Percentiles rank a stretch among this genome's conserved stretches.
Conservation (phyloP, 2,113 vertebrate species). For the Lagopus muta region DNA sequence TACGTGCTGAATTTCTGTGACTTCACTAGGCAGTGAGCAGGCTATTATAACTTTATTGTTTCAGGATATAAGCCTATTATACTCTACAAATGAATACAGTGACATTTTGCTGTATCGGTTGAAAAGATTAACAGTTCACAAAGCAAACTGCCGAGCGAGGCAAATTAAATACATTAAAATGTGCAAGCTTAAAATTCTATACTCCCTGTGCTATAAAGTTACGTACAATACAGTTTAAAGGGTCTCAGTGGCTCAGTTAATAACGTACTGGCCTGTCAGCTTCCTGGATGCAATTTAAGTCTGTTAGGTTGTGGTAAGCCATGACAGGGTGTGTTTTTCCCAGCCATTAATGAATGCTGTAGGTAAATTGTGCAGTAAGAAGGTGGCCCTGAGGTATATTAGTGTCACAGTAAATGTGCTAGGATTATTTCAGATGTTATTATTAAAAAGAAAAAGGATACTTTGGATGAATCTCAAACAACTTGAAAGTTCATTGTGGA, state of each 20-base stretch:
- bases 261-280: conserved; percentile 54
- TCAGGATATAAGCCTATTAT: conserved; percentile 79
- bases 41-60: conserved; percentile 81
- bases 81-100: conserved; percentile 75
- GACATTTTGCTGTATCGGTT: conserved; percentile 78
- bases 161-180: conserved; percentile 80
- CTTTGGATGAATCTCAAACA: conserved; percentile 9
- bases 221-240: conserved; percentile 60
- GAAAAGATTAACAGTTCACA: conserved; percentile 80
- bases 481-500: background rate
- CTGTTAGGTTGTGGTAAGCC: conserved; percentile 58
- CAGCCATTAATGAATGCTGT: conserved; percentile 39
- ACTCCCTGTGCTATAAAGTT: conserved; percentile 63
- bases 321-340: conserved; percentile 64
- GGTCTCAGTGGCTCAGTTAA: conserved; percentile 59
- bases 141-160: conserved; percentile 73
- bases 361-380: conserved; percentile 32
- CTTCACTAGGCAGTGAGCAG: conserved; percentile 60
- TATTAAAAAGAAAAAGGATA: background rate
- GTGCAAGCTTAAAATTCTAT: conserved; percentile 69
- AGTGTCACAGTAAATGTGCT: conserved; percentile 25
- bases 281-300: conserved; percentile 65
- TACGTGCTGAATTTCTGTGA: conserved; percentile 55
- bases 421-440: background rate
- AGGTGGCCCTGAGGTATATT: conserved; percentile 27